A percentile compares a stretch with the other conserved stretches of the same genome.
These are phyloP conservation scores for Erynnis tages DNA, from an alignment of 2,888 invertebrate genomes.

Conservation along the genomic window DNA sequence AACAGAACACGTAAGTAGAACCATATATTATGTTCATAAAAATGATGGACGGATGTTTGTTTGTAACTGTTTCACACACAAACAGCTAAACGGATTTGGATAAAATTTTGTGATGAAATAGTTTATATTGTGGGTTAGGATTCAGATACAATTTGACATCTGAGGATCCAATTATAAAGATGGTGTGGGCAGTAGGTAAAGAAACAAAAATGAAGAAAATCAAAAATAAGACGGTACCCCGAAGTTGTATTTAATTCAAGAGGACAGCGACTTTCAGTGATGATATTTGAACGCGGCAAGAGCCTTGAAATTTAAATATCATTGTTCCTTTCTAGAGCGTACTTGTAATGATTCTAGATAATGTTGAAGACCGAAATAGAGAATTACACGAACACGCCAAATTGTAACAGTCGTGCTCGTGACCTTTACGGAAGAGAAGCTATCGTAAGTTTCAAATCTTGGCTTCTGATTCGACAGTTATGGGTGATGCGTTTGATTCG, in stretches of 20 bases:
- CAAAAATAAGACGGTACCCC: background rate
- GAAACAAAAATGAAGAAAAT: too few species aligned
- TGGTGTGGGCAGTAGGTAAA: too few species aligned
- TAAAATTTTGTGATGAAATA: too few species aligned
- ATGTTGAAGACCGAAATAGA: constrained; percentile 22
- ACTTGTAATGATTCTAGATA: constrained; percentile 19
- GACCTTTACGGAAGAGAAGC: constrained; percentile 26
- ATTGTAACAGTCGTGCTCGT: constrained; percentile 18
- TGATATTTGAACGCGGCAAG: constrained; percentile 30
- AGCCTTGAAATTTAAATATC: constrained; percentile 40
- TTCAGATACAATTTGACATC: too few species aligned
- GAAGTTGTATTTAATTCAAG: constrained; percentile 13
- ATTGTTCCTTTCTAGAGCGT: constrained; percentile 34
- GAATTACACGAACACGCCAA: constrained; percentile 13
- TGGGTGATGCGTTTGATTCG: constrained; percentile 24
- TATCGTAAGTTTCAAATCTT: constrained; percentile 25
- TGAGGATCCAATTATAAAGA: too few species aligned
- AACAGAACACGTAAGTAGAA: too few species aligned
- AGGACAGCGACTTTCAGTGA: constrained; percentile 23
- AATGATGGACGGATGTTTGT: too few species aligned
- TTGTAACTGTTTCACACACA: too few species aligned
- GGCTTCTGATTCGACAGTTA: constrained; percentile 25
- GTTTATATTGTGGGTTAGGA: too few species aligned
- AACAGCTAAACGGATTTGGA: too few species aligned
- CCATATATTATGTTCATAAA: too few species aligned